Percentiles rank a stretch among this genome's conserved stretches.
Conservation (phyloP, 2,797 vertebrate species). For the Tolypeutes matacus region DNA sequence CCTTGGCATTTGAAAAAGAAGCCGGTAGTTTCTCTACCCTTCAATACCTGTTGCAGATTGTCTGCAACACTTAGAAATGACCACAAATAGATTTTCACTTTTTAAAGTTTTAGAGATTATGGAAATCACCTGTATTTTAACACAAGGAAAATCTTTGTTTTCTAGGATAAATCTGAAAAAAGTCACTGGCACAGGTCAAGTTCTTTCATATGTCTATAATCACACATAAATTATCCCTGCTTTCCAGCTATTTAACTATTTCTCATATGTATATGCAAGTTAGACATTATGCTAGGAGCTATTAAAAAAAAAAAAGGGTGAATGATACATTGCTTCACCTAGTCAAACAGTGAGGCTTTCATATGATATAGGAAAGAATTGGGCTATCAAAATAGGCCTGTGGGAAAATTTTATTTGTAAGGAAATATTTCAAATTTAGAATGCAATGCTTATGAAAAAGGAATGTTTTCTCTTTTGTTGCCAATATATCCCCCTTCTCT, state of each 20-base stretch:
- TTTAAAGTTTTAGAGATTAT: background rate
- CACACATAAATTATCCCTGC: background rate
- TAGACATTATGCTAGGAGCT: background rate
- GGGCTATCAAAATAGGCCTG: background rate
- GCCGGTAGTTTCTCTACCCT: background rate
- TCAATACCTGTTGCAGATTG: background rate
- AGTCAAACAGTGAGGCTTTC: conserved; percentile 12
- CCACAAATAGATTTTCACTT: background rate
- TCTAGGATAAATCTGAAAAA: background rate
- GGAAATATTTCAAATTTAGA: background rate
- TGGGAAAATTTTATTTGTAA: background rate
- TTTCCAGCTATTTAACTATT: background rate
- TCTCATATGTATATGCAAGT: background rate
- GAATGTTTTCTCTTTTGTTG: background rate
- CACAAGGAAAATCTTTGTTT: background rate
- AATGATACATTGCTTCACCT: conserved; percentile 6
- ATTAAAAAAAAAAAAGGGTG: background rate
- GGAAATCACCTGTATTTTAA: background rate
- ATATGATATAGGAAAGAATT: background rate
- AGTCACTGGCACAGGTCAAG: background rate
- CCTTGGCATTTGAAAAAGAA: background rate
- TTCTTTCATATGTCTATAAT: conserved; percentile 41
- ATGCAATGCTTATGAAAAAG: background rate
- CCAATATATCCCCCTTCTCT: background rate
- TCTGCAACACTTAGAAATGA: background rate